These are phyloP conservation scores for Danio aesculapii DNA, from an alignment of 2,797 vertebrate species.

Conservation along the genomic window DNA sequence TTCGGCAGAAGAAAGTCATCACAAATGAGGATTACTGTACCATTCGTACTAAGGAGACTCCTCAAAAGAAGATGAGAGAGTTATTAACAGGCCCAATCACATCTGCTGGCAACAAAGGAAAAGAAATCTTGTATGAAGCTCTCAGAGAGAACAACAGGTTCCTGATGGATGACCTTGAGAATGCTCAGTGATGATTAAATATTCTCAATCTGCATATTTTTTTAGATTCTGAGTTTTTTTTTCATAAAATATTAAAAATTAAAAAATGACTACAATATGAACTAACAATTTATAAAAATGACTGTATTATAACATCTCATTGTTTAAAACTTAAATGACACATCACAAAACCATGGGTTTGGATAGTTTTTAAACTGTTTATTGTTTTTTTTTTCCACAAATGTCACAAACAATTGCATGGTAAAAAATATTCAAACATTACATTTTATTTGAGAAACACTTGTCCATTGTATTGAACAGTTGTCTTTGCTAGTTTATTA, in stretches of 20 bases:
- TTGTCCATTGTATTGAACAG: not conserved
- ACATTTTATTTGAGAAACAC: not conserved
- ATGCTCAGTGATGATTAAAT: not conserved
- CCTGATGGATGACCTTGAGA: slow-evolving; percentile 62
- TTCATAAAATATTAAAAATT: no score
- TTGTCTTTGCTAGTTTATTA: not conserved
- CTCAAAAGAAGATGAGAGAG: slow-evolving; percentile 45
- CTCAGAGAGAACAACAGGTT: not conserved
- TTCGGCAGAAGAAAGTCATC: slow-evolving; percentile 43
- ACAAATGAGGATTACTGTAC: not conserved
- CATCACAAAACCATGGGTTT: no score
- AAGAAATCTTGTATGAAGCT: slow-evolving; percentile 54
- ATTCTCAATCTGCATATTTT: not conserved
- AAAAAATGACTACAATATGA: not conserved
- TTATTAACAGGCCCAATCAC: not conserved
- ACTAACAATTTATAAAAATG: no score
- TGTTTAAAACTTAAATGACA: not conserved
- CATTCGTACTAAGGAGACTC: fast-evolving
- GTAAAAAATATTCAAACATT: not conserved
- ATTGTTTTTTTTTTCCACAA: not conserved
- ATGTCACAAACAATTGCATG: not conserved
- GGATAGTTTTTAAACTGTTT: not conserved
- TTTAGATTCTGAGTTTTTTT: not conserved
- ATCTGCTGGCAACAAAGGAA: not conserved
- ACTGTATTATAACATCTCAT: no score